A percentile compares a stretch with the other conserved stretches of the same genome.
Evolutionary conservation across 2,888 invertebrate genomes (phyloP).

Genomic region (Dysmachus trigonus): DNA sequence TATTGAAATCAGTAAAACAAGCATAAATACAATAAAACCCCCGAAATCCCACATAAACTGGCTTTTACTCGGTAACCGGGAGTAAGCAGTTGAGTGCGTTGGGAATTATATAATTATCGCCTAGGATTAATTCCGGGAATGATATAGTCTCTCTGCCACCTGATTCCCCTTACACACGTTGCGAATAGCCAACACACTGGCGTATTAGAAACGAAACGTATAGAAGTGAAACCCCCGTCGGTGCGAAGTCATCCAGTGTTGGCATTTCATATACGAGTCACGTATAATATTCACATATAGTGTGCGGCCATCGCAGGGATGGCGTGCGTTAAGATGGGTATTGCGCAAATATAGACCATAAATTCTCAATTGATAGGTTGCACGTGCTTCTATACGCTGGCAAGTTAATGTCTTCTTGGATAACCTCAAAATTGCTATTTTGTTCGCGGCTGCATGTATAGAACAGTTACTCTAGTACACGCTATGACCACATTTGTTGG

Average conservation of each 20-base stretch:
- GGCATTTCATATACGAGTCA: conserved; percentile 19
- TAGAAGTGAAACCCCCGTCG: not conserved
- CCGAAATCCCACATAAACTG: not conserved
- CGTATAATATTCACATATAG: conserved; percentile 28
- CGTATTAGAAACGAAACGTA: not conserved
- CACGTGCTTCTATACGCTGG: conserved; percentile 25
- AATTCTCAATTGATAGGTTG: conserved; percentile 32
- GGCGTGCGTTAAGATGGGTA: not conserved
- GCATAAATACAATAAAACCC: not conserved
- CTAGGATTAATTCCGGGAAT: not conserved
- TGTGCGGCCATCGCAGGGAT: not conserved
- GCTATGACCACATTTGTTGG: not conserved
- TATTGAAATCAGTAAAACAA: not conserved
- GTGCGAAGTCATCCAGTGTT: not conserved
- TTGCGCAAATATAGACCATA: conserved; percentile 35
- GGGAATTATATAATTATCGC: not conserved
- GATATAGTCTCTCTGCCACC: not conserved
- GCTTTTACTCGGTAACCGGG: not conserved
- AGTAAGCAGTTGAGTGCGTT: not conserved
- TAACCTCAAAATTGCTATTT: conserved; percentile 20
- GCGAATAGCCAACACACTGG: not conserved
- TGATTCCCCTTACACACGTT: not conserved
- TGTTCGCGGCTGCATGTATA: not conserved
- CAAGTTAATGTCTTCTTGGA: conserved; percentile 25
- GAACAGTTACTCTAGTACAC: not conserved